Evolutionary conservation across 2,797 vertebrate species (phyloP).

Genomic region (Mormyrops attenuatus): DNA sequence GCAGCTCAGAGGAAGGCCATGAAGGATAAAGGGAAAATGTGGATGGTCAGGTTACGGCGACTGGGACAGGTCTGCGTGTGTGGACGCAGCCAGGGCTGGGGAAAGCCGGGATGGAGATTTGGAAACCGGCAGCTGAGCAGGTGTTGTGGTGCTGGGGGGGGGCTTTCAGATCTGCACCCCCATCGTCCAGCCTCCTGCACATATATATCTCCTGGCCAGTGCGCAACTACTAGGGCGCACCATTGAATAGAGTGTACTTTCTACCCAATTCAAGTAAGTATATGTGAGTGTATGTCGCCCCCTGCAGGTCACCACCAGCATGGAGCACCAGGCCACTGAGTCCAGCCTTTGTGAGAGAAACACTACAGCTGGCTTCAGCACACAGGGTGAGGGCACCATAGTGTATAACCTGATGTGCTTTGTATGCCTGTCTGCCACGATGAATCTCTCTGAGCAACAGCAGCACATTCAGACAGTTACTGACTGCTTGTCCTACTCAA

Average conservation of each 20-base stretch:
- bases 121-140: neutral
- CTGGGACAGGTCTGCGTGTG: neutral
- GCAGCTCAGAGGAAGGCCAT: neutral
- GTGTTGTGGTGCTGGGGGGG: neutral
- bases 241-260: constrained; percentile 4
- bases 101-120: neutral
- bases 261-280: constrained; percentile 5
- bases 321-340: constrained; percentile 68
- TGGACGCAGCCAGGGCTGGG: neutral
- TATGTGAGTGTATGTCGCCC: constrained; percentile 16
- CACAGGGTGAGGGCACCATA: constrained; percentile 68
- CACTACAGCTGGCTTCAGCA: constrained; percentile 66
- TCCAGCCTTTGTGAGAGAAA: constrained; percentile 73
- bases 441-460: neutral
- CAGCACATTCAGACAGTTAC: neutral
- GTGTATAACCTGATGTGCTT: neutral
- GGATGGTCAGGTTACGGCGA: neutral
- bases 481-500: neutral
- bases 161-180: neutral
- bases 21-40: neutral
- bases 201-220: neutral
- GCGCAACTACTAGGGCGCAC: neutral
- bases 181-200: neutral
- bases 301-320: constrained; percentile 55
- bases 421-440: neutral